Percentiles rank a stretch among this genome's conserved stretches.
phyloP scores from a whole-genome alignment of 2,888 invertebrate genomes.

The Subacronicta megacephala region DNA sequence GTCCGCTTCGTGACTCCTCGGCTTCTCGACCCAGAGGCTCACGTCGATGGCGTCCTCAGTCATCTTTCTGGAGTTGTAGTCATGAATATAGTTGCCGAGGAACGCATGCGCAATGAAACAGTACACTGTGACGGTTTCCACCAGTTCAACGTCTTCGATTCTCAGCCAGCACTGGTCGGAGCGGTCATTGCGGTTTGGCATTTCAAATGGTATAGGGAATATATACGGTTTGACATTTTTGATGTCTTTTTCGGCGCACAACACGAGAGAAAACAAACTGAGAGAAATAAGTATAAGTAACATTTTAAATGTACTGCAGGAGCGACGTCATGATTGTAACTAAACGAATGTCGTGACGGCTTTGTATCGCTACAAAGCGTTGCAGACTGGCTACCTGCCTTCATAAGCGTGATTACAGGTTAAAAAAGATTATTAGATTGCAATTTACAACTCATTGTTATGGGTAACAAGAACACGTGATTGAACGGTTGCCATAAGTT shows the following conservation, averaged over 20 bases:
- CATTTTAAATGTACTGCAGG: conserved; percentile 83
- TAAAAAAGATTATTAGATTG: conserved; percentile 78
- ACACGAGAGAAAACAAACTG: conserved; percentile 57
- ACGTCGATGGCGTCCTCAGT: conserved; percentile 79
- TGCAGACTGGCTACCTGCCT: conserved; percentile 73
- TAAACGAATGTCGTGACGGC: conserved; percentile 74
- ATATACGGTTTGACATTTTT: conserved; percentile 67
- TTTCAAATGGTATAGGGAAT: conserved; percentile 78
- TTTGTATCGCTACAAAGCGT: conserved; percentile 71
- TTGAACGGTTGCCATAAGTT: conserved; percentile 43
- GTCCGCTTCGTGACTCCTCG: conserved; percentile 62
- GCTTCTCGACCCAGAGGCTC: conserved; percentile 78
- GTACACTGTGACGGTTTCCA: conserved; percentile 76
- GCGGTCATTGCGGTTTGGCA: conserved; percentile 82
- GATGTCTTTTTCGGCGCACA: conserved; percentile 56
- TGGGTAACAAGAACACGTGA: conserved; percentile 57
- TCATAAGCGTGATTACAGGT: conserved; percentile 78
- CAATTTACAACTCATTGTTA: conserved; percentile 72
- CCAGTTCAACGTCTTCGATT: conserved; percentile 79
- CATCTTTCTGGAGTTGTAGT: conserved; percentile 82
- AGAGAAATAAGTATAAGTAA: conserved; percentile 69
- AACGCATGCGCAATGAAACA: conserved; percentile 78
- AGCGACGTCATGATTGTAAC: conserved; percentile 82
- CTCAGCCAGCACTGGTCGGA: conserved; percentile 83
- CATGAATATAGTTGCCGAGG: conserved; percentile 74